Evolutionary conservation across 2,797 vertebrate genomes (phyloP).

Genomic region (Phoebastria nigripes): DNA sequence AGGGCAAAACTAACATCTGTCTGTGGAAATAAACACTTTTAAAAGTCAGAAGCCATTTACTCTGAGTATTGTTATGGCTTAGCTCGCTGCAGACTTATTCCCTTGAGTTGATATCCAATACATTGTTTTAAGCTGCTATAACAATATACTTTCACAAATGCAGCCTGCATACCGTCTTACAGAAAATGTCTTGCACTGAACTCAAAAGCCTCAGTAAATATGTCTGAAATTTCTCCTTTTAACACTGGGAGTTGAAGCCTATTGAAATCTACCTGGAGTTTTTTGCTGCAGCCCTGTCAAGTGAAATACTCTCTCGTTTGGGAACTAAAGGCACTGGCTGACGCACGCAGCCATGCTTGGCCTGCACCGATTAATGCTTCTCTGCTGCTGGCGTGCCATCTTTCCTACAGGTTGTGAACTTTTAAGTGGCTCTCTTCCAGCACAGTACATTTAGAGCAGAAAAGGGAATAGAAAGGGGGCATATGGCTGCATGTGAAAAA

Average conservation of each 20-base stretch:
- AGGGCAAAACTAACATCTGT: background rate
- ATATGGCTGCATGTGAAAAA: background rate
- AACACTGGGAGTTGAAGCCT: background rate
- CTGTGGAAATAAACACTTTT: background rate
- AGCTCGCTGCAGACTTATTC: background rate
- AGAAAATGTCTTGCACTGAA: background rate
- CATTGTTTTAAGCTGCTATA: background rate
- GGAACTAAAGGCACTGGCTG: background rate
- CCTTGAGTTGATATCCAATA: background rate
- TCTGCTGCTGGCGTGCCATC: background rate
- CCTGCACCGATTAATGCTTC: background rate
- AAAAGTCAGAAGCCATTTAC: background rate
- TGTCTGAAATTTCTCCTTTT: background rate
- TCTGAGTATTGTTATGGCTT: background rate
- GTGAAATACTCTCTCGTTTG: background rate
- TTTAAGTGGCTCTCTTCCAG: background rate
- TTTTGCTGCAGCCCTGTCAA: background rate
- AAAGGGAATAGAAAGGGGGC: background rate
- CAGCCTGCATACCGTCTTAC: fast-evolving
- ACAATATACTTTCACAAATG: background rate
- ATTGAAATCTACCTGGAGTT: background rate
- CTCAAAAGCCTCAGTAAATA: background rate
- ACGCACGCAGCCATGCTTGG: background rate
- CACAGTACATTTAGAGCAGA: background rate
- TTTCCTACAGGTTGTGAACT: background rate